Evolutionary conservation across 2,113 vertebrate genomes (phyloP), one percentile per base, ranked within the genome.

Genomic region (Oostethus manadensis): DNA sequence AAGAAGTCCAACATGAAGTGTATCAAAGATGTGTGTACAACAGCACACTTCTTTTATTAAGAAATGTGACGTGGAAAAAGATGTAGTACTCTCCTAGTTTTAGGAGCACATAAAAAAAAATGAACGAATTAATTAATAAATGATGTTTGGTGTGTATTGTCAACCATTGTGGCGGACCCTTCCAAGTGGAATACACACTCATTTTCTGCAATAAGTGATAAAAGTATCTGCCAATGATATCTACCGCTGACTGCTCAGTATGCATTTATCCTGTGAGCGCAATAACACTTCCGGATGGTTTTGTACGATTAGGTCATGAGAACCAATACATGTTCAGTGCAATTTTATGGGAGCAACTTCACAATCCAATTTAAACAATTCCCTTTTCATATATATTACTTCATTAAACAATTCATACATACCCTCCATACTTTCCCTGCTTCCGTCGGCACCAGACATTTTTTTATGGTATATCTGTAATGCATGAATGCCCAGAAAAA

Each of bases 331-430:
- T 40, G 38, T 35, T 40, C 13, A 35, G 15, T n/a, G 17, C 17
- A 23, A 40, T 66, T 62, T 60, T 18, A 66, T 48, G 63, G n/a
- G 14, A 62, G 13, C 42, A 58, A 35, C 60, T 70, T 35, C 48
- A 45, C 14, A 63, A 23, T 20, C 56, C 44, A 58, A n/a, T 61
- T n/a, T 29, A 55, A 45, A 54, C 11, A 46, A 38, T 26, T 15
- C 13, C 21, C 42, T 66, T 69, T 47, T n/a, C 16, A 14, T 51
- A 9, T 51, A 51, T 51, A 43, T 55, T 60, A 40, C 53, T 14
- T 40, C 29, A 51, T 56, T 55, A 29, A 69, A 60, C 42, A 49
- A 17, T 56, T 74, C 42, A 65, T 58, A 58, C 17, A 58, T 58
- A 15, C 20, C 16, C 59, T 56, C 54, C 23, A 59, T 51, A 50